Conservation (phyloP, 2,888 invertebrate genomes). For the Eupithecia vulgata region DNA sequence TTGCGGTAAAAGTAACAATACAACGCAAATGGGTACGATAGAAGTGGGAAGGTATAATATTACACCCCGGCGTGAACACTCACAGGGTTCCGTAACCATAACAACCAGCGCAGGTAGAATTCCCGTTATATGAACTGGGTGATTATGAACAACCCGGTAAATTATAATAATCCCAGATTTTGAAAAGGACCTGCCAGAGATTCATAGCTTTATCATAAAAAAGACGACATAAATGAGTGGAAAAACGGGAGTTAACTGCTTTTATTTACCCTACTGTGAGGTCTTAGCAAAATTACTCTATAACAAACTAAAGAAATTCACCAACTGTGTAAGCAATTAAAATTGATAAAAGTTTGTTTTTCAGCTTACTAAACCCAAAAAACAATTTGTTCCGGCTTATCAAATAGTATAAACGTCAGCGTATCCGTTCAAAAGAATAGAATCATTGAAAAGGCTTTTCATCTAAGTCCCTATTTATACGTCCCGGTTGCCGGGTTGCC, state of each 20-base stretch:
- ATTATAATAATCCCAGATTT: not conserved
- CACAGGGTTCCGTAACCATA: slow-evolving; percentile 4
- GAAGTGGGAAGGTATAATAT: not conserved
- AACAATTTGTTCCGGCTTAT: slow-evolving; percentile 13
- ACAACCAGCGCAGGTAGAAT: not conserved
- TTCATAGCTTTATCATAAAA: too few relatives aligned
- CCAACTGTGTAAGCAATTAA: not conserved
- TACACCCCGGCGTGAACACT: not conserved
- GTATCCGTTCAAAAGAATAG: slow-evolving; percentile 20
- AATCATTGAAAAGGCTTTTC: slow-evolving; percentile 26
- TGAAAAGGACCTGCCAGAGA: not conserved
- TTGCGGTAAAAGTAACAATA: too few relatives aligned
- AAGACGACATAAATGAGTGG: not conserved
- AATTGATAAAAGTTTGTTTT: slow-evolving; percentile 6
- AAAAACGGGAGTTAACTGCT: not conserved
- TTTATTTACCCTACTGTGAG: not conserved
- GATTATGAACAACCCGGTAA: not conserved
- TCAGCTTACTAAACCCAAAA: slow-evolving; percentile 4
- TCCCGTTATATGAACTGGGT: not conserved
- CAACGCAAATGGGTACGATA: not conserved
- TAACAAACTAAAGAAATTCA: not conserved
- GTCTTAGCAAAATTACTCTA: not conserved
- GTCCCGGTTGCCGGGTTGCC: too few relatives aligned
- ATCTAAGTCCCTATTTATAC: not conserved
- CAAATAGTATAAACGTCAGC: slow-evolving; percentile 18